A percentile compares a stretch with the other conserved stretches of the same genome.
These are phyloP conservation scores for Clarias laeviceps DNA, from an alignment of 2,797 vertebrate genomes.

Conservation along the genomic window DNA sequence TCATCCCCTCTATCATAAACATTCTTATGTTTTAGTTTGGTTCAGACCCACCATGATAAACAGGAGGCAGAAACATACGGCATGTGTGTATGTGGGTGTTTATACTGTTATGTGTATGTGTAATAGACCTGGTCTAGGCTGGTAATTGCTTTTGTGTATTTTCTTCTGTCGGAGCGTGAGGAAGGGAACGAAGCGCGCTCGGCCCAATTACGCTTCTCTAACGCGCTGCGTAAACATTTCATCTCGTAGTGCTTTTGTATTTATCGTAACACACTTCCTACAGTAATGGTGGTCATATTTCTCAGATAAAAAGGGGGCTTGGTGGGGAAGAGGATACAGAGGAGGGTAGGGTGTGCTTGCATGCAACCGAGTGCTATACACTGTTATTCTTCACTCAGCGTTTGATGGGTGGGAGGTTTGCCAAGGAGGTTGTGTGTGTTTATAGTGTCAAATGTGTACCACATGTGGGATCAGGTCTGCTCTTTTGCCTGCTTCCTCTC, in stretches of 20 bases:
- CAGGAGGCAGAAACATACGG: conserved; percentile 47
- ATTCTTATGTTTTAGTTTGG: conserved; percentile 50
- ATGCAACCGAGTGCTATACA: conserved; percentile 58
- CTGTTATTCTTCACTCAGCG: conserved; percentile 59
- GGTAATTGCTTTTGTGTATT: conserved; percentile 67
- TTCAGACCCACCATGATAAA: conserved; percentile 50
- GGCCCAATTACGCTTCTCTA: conserved; percentile 67
- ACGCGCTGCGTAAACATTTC: conserved; percentile 73
- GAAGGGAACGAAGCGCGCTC: conserved; percentile 59
- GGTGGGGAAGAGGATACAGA: conserved; percentile 42
- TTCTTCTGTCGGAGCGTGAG: conserved; percentile 64
- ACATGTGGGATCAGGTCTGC: conserved; percentile 69
- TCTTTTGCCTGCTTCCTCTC: conserved; percentile 51
- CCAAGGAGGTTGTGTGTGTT: conserved; percentile 66
- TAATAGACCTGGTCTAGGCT: conserved; percentile 51
- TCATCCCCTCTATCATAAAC: conserved; percentile 56
- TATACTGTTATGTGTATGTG: conserved; percentile 45
- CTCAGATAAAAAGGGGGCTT: conserved; percentile 64
- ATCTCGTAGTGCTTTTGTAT: conserved; percentile 71
- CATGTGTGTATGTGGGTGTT: conserved; percentile 40
- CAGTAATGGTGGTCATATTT: conserved; percentile 71
- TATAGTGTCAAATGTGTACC: conserved; percentile 72
- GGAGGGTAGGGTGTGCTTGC: conserved; percentile 50
- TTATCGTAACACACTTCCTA: conserved; percentile 74
- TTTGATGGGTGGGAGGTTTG: conserved; percentile 64